These are phyloP conservation scores for Tortrix viridana DNA, from an alignment of 2,888 invertebrate species.

Conservation along the genomic window DNA sequence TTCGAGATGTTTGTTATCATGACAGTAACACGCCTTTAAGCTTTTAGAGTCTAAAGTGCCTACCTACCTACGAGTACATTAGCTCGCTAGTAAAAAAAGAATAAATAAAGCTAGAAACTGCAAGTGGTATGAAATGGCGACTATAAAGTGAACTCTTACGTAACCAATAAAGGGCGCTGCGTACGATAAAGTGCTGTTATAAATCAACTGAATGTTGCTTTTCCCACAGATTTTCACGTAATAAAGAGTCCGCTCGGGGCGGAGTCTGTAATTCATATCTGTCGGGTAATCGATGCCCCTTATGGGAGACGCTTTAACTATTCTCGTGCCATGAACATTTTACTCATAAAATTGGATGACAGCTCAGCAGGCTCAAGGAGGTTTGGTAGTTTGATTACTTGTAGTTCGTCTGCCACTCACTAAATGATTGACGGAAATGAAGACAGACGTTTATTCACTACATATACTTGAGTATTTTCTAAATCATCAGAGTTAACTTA, in stretches of 20 bases:
- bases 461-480: neutral
- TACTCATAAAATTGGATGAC: slow-evolving; percentile 10
- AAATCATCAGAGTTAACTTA: neutral
- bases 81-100: neutral
- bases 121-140: slow-evolving; percentile 19
- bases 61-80: neutral
- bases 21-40: no score
- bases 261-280: slow-evolving; percentile 48
- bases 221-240: slow-evolving; percentile 61
- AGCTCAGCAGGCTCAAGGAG: no score
- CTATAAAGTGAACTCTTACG: slow-evolving; percentile 25
- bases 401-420: no score
- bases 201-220: slow-evolving; percentile 59
- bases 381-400: no score
- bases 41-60: neutral
- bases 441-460: no score
- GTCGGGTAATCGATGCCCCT: slow-evolving; percentile 44
- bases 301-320: slow-evolving; percentile 27
- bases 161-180: slow-evolving; percentile 49
- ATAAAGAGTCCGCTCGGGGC: slow-evolving; percentile 55
- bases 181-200: slow-evolving; percentile 57
- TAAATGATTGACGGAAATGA: no score
- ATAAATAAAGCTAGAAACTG: slow-evolving; percentile 17
- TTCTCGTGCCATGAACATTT: slow-evolving; percentile 4
- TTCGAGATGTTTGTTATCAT: neutral